These are phyloP conservation scores for Stegodyphus dumicola DNA, from an alignment of 1,140 invertebrate species.

Conservation along the genomic window DNA sequence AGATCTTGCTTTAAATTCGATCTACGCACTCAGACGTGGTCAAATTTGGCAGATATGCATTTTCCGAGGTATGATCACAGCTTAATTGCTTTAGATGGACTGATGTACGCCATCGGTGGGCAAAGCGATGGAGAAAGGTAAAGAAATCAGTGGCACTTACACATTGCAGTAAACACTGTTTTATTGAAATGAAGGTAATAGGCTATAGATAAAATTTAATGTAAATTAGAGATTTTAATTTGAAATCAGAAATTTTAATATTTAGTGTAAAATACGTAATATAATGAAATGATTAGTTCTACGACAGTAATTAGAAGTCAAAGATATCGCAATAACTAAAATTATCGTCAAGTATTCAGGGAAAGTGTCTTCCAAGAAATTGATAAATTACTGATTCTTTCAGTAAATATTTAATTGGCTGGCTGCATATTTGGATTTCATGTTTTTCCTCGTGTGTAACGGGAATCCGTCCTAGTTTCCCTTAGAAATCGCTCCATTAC, in stretches of 20 bases:
- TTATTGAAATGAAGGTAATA: no score
- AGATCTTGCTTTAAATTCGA: background rate
- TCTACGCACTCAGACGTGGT: background rate
- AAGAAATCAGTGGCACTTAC: background rate
- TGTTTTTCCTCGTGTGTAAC: no score
- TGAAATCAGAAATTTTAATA: background rate
- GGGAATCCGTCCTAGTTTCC: no score
- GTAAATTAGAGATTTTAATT: no score
- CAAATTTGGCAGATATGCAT: background rate
- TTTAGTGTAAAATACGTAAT: background rate
- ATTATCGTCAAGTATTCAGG: no score
- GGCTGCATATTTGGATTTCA: no score
- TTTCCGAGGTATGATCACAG: constrained; percentile 11
- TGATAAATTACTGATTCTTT: no score
- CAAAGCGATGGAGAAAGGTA: constrained; percentile 7
- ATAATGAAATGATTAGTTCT: background rate
- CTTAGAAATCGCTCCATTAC: no score
- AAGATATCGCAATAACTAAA: no score
- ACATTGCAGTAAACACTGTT: background rate
- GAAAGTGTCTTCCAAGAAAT: no score
- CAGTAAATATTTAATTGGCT: no score
- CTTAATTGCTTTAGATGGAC: background rate
- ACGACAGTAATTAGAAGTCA: background rate
- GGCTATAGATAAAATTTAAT: no score
- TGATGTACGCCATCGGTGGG: constrained; percentile 2